Percentiles rank a stretch among this genome's conserved stretches.
Evolutionary conservation across 2,888 invertebrate species (phyloP).

Genomic region (Idaea straminata): DNA sequence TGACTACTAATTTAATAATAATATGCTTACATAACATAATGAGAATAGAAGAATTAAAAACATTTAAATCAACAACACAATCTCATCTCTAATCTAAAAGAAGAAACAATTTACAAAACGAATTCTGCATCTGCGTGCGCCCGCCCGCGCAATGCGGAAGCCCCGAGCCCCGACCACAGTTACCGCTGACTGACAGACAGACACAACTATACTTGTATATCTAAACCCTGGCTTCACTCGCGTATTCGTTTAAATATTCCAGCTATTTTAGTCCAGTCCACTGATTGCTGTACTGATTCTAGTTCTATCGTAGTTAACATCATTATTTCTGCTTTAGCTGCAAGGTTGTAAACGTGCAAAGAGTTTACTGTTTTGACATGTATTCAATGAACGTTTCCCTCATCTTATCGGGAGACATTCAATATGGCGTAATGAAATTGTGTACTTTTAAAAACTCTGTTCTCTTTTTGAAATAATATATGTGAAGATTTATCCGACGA

Average conservation of each 20-base stretch:
- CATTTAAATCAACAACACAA: not conserved
- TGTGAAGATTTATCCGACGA: too few relatives aligned
- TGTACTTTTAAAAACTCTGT: too few relatives aligned
- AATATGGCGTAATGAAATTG: too few relatives aligned
- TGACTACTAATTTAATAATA: not conserved
- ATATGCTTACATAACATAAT: not conserved
- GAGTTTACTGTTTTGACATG: not conserved
- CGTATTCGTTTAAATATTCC: constrained; percentile 31
- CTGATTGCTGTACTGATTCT: constrained; percentile 30
- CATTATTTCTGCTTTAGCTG: not conserved
- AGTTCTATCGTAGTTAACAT: constrained; percentile 12
- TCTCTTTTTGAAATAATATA: too few relatives aligned
- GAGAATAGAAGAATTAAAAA: not conserved
- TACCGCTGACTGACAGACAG: constrained; percentile 41
- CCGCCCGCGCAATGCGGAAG: constrained; percentile 54
- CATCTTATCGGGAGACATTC: not conserved
- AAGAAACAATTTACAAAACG: constrained; percentile 16
- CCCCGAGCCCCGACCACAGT: constrained; percentile 42
- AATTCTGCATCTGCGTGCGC: constrained; percentile 27
- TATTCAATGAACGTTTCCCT: too few relatives aligned
- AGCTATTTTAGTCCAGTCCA: constrained; percentile 28
- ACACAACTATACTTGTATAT: constrained; percentile 31
- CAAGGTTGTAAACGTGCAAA: not conserved
- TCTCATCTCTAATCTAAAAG: not conserved
- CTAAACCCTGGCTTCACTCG: constrained; percentile 28